Conservation (phyloP, 2,888 invertebrate genomes). For the Tetragonula carbonaria region DNA sequence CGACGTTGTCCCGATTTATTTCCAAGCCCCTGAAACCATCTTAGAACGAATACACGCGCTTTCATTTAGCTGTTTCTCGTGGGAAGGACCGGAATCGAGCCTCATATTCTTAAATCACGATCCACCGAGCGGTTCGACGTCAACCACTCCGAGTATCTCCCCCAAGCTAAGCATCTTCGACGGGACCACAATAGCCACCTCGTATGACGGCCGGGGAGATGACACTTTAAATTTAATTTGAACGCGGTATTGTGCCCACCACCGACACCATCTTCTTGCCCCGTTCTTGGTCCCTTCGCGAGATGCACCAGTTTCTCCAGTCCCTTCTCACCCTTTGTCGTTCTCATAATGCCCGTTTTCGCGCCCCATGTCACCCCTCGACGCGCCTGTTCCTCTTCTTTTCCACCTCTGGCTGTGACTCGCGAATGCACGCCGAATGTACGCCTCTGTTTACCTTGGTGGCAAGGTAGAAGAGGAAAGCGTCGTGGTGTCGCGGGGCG, state of each 20-base stretch:
- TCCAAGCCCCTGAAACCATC: not conserved
- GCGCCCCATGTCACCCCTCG: constrained; percentile 25
- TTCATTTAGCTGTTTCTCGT: constrained; percentile 1
- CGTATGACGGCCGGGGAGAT: constrained; percentile 73
- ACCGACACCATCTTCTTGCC: constrained; percentile 50
- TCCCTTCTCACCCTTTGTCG: constrained; percentile 58
- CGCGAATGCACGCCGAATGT: constrained; percentile 42
- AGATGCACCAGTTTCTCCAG: constrained; percentile 65
- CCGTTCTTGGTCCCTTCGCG: constrained; percentile 52
- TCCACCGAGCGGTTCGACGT: constrained; percentile 43
- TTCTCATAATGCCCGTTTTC: constrained; percentile 56
- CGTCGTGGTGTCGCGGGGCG: constrained; percentile 57
- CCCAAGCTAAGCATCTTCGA: constrained; percentile 31
- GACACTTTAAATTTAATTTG: constrained; percentile 81
- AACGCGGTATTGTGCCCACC: constrained; percentile 75
- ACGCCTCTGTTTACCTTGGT: constrained; percentile 73
- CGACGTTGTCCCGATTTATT: not conserved
- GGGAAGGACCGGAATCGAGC: constrained; percentile 16
- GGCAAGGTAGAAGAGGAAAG: constrained; percentile 44
- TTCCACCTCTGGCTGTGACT: constrained; percentile 20
- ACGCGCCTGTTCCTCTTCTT: constrained; percentile 22
- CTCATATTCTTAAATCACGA: constrained; percentile 53
- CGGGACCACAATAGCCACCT: constrained; percentile 69
- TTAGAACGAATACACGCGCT: not conserved
- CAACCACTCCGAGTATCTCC: constrained; percentile 17